Evolutionary conservation across 1,140 invertebrate species (phyloP).

Genomic region (Trachymyrmex septentrionalis): DNA sequence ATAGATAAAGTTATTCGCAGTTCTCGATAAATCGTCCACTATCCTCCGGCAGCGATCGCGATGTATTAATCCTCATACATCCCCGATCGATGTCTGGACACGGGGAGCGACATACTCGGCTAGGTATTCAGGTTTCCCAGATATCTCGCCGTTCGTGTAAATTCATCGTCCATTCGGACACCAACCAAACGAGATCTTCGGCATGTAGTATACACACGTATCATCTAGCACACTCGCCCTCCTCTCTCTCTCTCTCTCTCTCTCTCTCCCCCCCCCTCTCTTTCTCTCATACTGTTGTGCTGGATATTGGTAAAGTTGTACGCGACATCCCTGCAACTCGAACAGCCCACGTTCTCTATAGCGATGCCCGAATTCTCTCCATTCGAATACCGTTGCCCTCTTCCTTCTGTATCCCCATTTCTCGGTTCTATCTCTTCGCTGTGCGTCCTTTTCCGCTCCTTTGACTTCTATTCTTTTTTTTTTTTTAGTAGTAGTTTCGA

Average conservation of each 20-base stretch:
- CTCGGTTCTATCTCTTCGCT: slow-evolving; percentile 33
- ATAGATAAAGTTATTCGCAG: slow-evolving; percentile 60
- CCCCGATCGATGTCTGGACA: slow-evolving; percentile 67
- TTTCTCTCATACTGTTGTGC: slow-evolving; percentile 67
- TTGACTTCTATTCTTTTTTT: slow-evolving; percentile 32
- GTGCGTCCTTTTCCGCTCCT: slow-evolving; percentile 44
- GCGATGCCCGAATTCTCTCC: slow-evolving; percentile 65
- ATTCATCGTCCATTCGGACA: slow-evolving; percentile 72
- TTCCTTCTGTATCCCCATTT: slow-evolving; percentile 54
- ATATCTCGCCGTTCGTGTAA: slow-evolving; percentile 74
- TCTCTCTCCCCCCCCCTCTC: not conserved
- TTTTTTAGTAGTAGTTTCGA: slow-evolving; percentile 17
- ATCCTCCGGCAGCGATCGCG: slow-evolving; percentile 54
- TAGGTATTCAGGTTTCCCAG: slow-evolving; percentile 60
- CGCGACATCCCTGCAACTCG: slow-evolving; percentile 81
- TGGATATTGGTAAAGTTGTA: slow-evolving; percentile 85
- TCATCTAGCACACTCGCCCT: slow-evolving; percentile 61
- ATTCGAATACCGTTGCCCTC: slow-evolving; percentile 69
- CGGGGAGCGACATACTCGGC: slow-evolving; percentile 61
- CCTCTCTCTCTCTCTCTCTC: not conserved
- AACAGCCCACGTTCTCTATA: slow-evolving; percentile 57
- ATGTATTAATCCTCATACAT: slow-evolving; percentile 64
- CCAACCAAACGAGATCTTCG: slow-evolving; percentile 63
- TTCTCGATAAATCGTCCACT: slow-evolving; percentile 55
- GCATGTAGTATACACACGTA: slow-evolving; percentile 49